These are phyloP conservation scores for Speoplatyrhinus poulsoni DNA, from an alignment of 2,113 vertebrate genomes.

Conservation along the genomic window DNA sequence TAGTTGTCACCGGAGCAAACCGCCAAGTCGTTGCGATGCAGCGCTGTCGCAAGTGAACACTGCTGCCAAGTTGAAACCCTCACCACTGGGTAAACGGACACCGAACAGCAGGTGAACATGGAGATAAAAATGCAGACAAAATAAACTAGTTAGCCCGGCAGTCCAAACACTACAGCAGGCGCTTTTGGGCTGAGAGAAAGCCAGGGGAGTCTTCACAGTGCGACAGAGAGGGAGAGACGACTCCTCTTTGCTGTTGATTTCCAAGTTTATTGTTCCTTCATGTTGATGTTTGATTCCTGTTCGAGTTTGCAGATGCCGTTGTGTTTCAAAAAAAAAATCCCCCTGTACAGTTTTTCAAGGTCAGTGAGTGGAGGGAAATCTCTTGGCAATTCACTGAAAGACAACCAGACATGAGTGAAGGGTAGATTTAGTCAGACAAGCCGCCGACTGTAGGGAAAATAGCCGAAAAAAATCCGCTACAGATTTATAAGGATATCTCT, in stretches of 20 bases:
- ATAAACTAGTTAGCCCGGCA: slow-evolving; percentile 53
- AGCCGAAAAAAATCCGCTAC: slow-evolving; percentile 39
- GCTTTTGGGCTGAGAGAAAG: slow-evolving; percentile 26
- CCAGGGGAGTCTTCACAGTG: slow-evolving; percentile 16
- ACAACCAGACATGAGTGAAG: slow-evolving; percentile 41
- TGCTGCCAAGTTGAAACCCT: slow-evolving; percentile 67
- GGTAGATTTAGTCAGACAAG: slow-evolving; percentile 65
- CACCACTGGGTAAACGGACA: slow-evolving; percentile 61
- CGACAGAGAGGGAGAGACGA: not conserved
- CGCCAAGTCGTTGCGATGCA: slow-evolving; percentile 63
- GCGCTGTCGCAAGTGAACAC: slow-evolving; percentile 65
- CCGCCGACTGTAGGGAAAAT: slow-evolving; percentile 62
- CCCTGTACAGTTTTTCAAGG: slow-evolving; percentile 56
- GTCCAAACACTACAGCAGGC: slow-evolving; percentile 15
- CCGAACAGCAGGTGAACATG: slow-evolving; percentile 60
- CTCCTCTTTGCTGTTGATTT: slow-evolving; percentile 4
- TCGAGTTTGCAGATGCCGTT: slow-evolving; percentile 14
- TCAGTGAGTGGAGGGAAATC: slow-evolving; percentile 54
- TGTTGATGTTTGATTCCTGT: slow-evolving; percentile 10
- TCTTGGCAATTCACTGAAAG: slow-evolving; percentile 60
- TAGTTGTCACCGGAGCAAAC: slow-evolving; percentile 69
- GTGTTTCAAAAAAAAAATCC: slow-evolving; percentile 16
- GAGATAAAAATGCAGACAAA: slow-evolving; percentile 64
- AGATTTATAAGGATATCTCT: slow-evolving; percentile 69
- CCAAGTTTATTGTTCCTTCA: slow-evolving; percentile 2